Base-by-base conservation (phyloP, 2,888 invertebrate genomes). In the Ormyrus nitidulus region DNA sequence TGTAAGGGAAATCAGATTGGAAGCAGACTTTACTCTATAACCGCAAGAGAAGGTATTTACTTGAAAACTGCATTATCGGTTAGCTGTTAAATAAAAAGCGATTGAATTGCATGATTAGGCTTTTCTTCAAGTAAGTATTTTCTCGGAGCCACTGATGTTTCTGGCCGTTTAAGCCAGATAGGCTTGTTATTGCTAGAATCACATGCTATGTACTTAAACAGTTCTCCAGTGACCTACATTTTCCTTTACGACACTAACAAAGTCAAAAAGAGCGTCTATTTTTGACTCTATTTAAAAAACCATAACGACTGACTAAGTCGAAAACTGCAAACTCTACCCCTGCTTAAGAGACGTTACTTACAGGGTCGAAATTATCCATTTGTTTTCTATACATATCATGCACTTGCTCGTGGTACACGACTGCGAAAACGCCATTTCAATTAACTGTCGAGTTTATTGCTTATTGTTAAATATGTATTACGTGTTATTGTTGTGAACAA, bases 371-470 rank as follows among this genome's bases (percentile, higher is more conserved):
- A 46, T 46, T 56, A 56, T 72, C 62, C n/a, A 59, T 70, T 73
- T 19, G 54, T 68, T 81, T 81, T 78, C 77, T 53, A 75, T 62
- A 81, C 79, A 81, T 77, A 81, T 81, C 79, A 78, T 51, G 51
- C 61, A 69, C 48, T 9, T 11, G 53, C 44, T 34, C 34, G 51
- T 49, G 56, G 48, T 76, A 10, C 10, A 61, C 51, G 70, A 77
- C 51, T 69, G 70, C 61, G 34, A 71, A 56, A 58, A 61, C 53
- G 54, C n/a, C 19, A 64, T 62, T 69, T 34, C 34, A 34, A 34
- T 34, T 34, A 34, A 34, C 34, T 34, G 34, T 34, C 34, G 4
- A 34, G 4, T 34, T 34, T 34, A 34, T 34, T 34, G 34, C 34
- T 34, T 34, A 34, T 34, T 34, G 34, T 34, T 34, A 34, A 34